Percentiles rank a stretch among this genome's conserved stretches.
These are phyloP conservation scores for Cephus pulcher DNA, from an alignment of 2,888 invertebrate genomes.

Conservation along the genomic window DNA sequence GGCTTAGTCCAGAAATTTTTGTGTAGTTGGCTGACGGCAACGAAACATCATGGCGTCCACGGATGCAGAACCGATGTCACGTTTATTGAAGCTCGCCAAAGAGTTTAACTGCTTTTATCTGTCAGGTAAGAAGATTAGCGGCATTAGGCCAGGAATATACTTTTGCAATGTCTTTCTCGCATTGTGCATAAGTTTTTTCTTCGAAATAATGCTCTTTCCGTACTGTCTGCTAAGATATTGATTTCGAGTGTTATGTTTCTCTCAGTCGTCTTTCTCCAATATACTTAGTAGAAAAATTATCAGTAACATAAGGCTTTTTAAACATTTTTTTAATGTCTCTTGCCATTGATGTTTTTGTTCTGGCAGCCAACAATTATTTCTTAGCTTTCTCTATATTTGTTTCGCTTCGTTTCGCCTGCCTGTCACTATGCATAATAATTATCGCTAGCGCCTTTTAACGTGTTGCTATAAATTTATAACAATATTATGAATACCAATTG, in stretches of 20 bases:
- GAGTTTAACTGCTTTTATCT: constrained; percentile 92
- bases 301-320: not conserved
- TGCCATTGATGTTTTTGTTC: not conserved
- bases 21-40: constrained; percentile 47
- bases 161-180: constrained; percentile 25
- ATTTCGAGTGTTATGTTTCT: constrained; percentile 54
- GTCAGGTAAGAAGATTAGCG: constrained; percentile 74
- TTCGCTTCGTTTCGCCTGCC: not conserved
- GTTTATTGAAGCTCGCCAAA: constrained; percentile 82
- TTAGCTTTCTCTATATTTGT: not conserved
- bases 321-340: not conserved
- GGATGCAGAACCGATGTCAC: constrained; percentile 71
- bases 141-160: constrained; percentile 13
- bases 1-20: constrained; percentile 28
- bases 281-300: not conserved
- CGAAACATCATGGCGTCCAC: constrained; percentile 64
- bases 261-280: constrained; percentile 17
- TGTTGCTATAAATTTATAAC: not conserved
- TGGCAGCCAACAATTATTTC: not conserved
- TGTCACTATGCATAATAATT: not conserved
- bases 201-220: constrained; percentile 35
- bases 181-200: constrained; percentile 35
- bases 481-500: not conserved
- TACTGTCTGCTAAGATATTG: constrained; percentile 50
- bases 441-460: not conserved